Conservation (phyloP, 2,113 vertebrate genomes). For the Pycnonotus jocosus region DNA sequence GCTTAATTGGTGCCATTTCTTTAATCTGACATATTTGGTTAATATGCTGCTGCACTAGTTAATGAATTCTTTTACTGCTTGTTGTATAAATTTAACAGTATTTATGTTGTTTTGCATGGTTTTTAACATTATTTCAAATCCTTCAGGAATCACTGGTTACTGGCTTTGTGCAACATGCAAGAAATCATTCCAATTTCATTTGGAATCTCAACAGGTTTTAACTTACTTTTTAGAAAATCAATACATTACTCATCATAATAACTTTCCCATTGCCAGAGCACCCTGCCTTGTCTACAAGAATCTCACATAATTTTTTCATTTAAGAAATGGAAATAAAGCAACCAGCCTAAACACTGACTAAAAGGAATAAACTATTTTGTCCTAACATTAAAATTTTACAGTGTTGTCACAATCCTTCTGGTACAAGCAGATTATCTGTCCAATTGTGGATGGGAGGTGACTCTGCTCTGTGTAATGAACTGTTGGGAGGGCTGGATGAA, state of each 20-base stretch:
- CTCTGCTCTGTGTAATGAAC: background rate
- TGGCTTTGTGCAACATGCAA: background rate
- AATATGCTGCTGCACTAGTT: background rate
- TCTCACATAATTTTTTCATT: background rate
- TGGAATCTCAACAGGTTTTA: background rate
- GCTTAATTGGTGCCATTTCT: background rate
- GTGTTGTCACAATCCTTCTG: background rate
- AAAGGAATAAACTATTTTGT: background rate
- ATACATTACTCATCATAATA: background rate
- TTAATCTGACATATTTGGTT: background rate
- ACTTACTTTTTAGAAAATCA: background rate
- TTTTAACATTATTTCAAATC: background rate
- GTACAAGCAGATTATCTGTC: background rate
- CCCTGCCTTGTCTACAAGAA: background rate
- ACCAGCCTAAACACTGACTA: background rate
- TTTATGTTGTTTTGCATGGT: background rate
- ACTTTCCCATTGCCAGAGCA: background rate
- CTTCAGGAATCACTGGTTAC: background rate
- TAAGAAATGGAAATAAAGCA: background rate
- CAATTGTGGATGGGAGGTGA: background rate
- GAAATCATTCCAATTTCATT: background rate
- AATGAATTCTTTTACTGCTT: background rate
- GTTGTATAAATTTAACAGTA: background rate
- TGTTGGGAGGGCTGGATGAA: background rate
- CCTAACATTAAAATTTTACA: background rate